phyloP scores from a whole-genome alignment of 1,140 invertebrate genomes.

The Brachionus rotundiformis region DNA sequence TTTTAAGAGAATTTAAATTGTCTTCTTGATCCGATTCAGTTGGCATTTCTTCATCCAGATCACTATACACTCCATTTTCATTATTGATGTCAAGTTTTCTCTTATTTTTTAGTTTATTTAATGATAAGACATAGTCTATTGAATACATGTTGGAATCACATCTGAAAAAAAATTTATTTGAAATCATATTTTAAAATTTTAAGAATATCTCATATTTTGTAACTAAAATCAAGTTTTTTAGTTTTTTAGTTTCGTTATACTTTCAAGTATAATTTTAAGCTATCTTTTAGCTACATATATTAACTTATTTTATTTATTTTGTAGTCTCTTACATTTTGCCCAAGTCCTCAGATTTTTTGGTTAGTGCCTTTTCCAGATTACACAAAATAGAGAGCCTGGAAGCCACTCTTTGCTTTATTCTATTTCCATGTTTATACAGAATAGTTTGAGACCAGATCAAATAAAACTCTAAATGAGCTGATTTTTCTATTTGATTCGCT shows the following conservation, averaged over 20 bases:
- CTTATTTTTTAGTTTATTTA: constrained; percentile 38
- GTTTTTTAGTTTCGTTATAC: too few relatives aligned
- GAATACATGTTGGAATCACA: constrained; percentile 51
- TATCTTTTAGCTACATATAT: too few relatives aligned
- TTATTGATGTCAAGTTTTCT: constrained; percentile 12
- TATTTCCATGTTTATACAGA: constrained; percentile 69
- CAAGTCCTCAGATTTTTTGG: constrained; percentile 76
- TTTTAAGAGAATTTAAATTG: background rate
- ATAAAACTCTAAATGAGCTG: constrained; percentile 83
- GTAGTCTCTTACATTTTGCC: constrained; percentile 77
- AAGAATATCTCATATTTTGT: too few relatives aligned
- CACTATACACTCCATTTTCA: constrained; percentile 4
- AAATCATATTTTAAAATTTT: too few relatives aligned
- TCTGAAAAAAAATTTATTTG: too few relatives aligned
- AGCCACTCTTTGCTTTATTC: constrained; percentile 65
- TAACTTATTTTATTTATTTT: too few relatives aligned
- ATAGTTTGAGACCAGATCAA: constrained; percentile 75
- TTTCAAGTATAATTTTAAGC: background rate
- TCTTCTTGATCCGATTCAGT: constrained; percentile 25
- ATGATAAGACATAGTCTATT: constrained; percentile 37
- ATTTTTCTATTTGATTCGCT: constrained; percentile 72
- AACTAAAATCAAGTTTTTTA: too few relatives aligned
- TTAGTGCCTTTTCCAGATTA: constrained; percentile 77
- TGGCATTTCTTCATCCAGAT: constrained; percentile 20
- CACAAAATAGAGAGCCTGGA: constrained; percentile 70